Evolutionary conservation across 92 coral and sea anemone genomes (phyloP), one percentile per base, ranked within the genome.

Genomic region (Palythoa grandis): DNA sequence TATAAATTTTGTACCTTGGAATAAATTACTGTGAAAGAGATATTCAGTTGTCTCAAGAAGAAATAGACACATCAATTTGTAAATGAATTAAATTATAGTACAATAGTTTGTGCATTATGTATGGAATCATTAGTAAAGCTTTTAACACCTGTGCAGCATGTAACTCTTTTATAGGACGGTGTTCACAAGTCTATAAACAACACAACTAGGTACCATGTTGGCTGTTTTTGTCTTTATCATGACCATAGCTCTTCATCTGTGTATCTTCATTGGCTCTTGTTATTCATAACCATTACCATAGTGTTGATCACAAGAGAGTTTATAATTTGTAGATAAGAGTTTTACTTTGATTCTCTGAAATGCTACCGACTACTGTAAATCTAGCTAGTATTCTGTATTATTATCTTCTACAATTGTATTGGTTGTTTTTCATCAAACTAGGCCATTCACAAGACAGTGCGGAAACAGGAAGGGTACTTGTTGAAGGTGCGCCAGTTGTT

Each of bases 391-490:
- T 2, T 1, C 16, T 24, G 25, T 11, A 23, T 15, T 76, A 5
- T 14, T 50, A 6, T 76, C 25, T 74, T 52, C 20, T 48, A 53
- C 66, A 37, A 52, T 63, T 9, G 20, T 35, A 12, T 25, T 16
- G 4, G 22, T 74, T 22, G 53, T 76, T 53, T 22, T 23, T 76
- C 67, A 29, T 76, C 22, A 11, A 15, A 29, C 10, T 24, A 96
- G 99, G 79, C 90, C 70, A 91, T 95, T 84, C 98, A 93, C 89
- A 95, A 89, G 82, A 90, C 94, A 70, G 99, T 90, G 37, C 93
- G 95, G 52, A 95, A 95, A 77, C 98, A 95, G 79, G 99, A 97
- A 80, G 99, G 99, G 5, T 84, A 88, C 58, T 86, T 97, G 13
- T 76, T 97, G n/a, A 97, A 93, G 95, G 98, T 95, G 52, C 70